These are phyloP conservation scores for Martes martes DNA, from an alignment of 2,113 vertebrate genomes.

Conservation along the genomic window DNA sequence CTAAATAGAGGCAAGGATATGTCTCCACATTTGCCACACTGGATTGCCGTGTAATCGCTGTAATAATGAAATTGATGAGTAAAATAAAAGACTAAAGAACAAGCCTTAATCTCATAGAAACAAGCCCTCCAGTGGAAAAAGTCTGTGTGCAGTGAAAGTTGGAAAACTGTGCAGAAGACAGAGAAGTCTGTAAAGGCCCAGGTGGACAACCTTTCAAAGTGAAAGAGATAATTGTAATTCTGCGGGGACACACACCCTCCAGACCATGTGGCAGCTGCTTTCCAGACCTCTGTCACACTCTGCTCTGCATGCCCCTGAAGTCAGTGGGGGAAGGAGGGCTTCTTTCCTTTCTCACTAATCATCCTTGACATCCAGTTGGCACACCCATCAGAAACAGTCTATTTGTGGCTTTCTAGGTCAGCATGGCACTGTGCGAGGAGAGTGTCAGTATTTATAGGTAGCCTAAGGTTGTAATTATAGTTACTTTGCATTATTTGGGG, in stretches of 20 bases:
- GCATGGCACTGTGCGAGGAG: constrained; percentile 1
- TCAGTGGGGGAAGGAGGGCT: not conserved
- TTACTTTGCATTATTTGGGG: constrained; percentile 31
- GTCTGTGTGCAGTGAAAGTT: not conserved
- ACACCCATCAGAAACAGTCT: constrained; percentile 44
- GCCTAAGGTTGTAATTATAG: constrained; percentile 42
- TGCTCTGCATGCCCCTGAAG: constrained; percentile 8
- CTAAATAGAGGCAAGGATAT: not conserved
- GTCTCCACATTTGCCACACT: not conserved
- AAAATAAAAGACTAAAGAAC: not conserved
- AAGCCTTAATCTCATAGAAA: not conserved
- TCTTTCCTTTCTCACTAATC: constrained; percentile 65
- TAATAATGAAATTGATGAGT: not conserved
- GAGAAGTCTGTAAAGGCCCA: not conserved
- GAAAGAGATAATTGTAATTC: constrained; percentile 55
- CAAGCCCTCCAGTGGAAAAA: not conserved
- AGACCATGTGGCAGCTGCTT: constrained; percentile 57
- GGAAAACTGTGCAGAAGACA: not conserved
- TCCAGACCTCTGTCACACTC: constrained; percentile 55
- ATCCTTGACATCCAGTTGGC: constrained; percentile 65
- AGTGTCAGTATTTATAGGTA: constrained; percentile 45
- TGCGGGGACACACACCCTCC: constrained; percentile 17
- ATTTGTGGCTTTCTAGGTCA: constrained; percentile 64
- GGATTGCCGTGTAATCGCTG: not conserved
- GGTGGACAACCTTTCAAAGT: constrained; percentile 26